Base-by-base conservation (phyloP, 2,113 vertebrate genomes). In the Mus spicilegus region DNA sequence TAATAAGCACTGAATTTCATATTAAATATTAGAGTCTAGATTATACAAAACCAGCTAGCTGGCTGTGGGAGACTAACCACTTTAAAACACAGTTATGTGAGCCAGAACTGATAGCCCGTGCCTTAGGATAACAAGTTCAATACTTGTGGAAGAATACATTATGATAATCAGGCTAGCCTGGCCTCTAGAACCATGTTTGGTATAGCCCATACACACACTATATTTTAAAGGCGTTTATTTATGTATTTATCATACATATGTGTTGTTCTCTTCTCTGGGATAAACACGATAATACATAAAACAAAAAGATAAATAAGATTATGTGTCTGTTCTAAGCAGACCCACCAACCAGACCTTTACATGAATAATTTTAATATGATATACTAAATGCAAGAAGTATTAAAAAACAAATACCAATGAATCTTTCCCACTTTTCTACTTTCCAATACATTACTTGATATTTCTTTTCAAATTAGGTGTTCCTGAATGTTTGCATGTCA, bases 331-430 rank as follows among this genome's bases (percentile, higher is more conserved):
- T 92, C 13, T 65, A 94, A 95, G 63, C 78, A 51, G 76, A 36
- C 36, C 95, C 51, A 92, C 72, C 73, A 91, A 75, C 49, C 54
- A 95, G 51, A 93, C 22, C 54, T 11, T 72, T 73, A 87, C 63
- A 80, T 87, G 75, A 73, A 85, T 81, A 75, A 87, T 97, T 95
- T 94, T 89, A 88, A 91, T 58, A 77, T 72, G 92, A 72, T 42
- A 20, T 56, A 70, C 72, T 77, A 90, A 86, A 13, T 33, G 20
- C 63, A 78, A 94, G 12, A 5, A 78, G 36, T 76, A 0, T 4
- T 61, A n/a, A 49, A 72, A 76, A 36, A 76, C n/a, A 91, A 75
- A 80, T 75, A 54, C 85, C 90, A 46, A 77, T 54, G 75, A 42
- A 75, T 54, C 61, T 61, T 70, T 90, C 80, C 17, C 46, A 17